Percentiles rank a stretch among this genome's conserved stretches.
Evolutionary conservation across 2,113 vertebrate species (phyloP).

Genomic region (Egretta garzetta): DNA sequence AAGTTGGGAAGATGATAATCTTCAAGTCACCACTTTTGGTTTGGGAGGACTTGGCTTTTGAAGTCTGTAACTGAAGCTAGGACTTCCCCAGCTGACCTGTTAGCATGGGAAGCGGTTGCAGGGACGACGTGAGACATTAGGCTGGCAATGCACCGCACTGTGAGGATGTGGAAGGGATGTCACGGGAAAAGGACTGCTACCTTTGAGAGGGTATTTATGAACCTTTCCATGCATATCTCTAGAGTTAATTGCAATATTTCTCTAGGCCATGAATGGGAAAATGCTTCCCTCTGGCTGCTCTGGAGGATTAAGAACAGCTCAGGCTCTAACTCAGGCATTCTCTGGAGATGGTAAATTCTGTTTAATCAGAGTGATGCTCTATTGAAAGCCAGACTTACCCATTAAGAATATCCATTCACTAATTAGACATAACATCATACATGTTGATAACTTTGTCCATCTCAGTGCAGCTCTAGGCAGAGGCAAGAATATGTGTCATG

Average conservation of each 20-base stretch:
- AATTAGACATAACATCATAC: background rate
- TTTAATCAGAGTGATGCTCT: background rate
- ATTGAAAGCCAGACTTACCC: background rate
- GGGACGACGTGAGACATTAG: background rate
- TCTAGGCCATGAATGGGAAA: background rate
- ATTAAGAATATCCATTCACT: background rate
- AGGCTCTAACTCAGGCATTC: background rate
- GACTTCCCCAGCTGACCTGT: background rate
- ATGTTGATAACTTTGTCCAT: background rate
- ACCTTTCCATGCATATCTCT: background rate
- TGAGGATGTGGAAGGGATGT: background rate
- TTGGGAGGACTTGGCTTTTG: background rate
- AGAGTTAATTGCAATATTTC: background rate
- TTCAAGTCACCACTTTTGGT: background rate
- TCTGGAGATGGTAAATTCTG: background rate
- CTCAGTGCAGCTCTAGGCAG: background rate
- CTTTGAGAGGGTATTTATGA: background rate
- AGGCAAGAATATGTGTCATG: background rate
- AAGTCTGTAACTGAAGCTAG: background rate
- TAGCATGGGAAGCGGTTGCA: background rate
- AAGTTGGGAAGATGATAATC: background rate
- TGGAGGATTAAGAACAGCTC: background rate
- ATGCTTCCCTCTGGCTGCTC: background rate
- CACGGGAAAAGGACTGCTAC: background rate
- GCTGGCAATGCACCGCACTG: background rate